Base-by-base conservation (phyloP, 2,797 vertebrate genomes). In the Geotrypetes seraphini region DNA sequence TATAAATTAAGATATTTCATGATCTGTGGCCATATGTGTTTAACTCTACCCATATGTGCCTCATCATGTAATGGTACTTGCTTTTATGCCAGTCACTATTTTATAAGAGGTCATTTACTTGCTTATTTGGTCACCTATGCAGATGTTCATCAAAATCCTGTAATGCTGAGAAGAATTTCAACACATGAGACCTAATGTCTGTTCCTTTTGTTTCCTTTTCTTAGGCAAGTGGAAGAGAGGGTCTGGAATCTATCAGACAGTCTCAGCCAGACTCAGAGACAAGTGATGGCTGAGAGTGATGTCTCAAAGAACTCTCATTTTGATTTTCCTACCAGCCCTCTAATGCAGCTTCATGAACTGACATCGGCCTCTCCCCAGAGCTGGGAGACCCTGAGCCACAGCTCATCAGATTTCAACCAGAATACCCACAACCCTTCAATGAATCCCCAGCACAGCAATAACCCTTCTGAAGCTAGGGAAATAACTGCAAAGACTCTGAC, bases 191-290 rank as follows among this genome's bases (percentile, higher is more conserved):
- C n/a, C n/a, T n/a, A n/a, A n/a, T n/a, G n/a, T n/a, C n/a, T n/a
- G n/a, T n/a, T n/a, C n/a, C n/a, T n/a, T n/a, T n/a, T n/a, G n/a
- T 55, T 30, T 36, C 19, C 27, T 14, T 12, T 47, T 23, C 62
- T 11, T 67, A 92, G 91, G 77, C 92, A 96, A 83, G 86, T 85
- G 36, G 93, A 90, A 0, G 93, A 95, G 39, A 89, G 88, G 0
- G 59, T 85, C 18, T 92, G 89, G 91, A 90, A 81, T 49, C 80
- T 80, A 21, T 84, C 85, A 23, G 77, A 85, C 49, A 87, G 76
- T 60, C 85, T 84, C 30, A 86, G 27, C 58, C 81, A 89, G 22
- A 89, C 85, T 12, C 78, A 81, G 24, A 97, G 97, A 76, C 89
- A 92, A 59, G 73, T 69, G 7, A 77, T 85, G 0, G 65, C 69